Evolutionary conservation across 2,888 invertebrate species (phyloP).

Genomic region (Punctoribates punctum): DNA sequence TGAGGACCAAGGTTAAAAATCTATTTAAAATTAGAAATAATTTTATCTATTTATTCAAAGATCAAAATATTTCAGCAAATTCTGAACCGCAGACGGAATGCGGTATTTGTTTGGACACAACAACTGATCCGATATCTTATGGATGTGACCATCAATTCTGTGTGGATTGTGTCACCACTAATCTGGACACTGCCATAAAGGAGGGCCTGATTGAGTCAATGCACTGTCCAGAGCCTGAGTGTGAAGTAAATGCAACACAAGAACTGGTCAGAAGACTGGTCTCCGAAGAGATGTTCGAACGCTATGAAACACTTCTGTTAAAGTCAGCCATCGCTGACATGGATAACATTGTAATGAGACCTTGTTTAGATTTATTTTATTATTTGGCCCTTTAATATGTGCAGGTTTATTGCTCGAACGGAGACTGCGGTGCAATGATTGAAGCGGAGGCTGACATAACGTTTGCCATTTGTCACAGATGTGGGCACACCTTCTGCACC

Average conservation of each 20-base stretch:
- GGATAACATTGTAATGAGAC: slow-evolving; percentile 11
- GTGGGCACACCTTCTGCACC: background rate
- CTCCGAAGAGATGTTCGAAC: background rate
- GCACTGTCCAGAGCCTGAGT: background rate
- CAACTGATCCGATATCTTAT: background rate
- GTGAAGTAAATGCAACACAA: background rate
- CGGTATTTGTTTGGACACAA: background rate
- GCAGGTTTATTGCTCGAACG: background rate
- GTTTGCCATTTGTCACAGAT: background rate
- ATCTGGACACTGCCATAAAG: background rate
- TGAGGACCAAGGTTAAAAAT: too few species aligned
- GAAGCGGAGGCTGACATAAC: background rate
- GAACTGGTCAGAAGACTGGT: background rate
- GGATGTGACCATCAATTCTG: slow-evolving; percentile 8
- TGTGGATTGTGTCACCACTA: background rate
- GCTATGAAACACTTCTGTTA: background rate
- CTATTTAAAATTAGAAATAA: too few species aligned
- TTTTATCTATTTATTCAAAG: too few species aligned
- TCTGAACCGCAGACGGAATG: background rate
- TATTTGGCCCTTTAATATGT: background rate
- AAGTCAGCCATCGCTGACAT: background rate
- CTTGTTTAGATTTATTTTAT: background rate
- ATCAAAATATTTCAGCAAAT: too few species aligned
- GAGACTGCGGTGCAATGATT: background rate
- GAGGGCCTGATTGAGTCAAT: background rate